Evolutionary conservation across 2,888 invertebrate genomes (phyloP), one percentile per base, ranked within the genome.

Genomic region (Fissipunctia ypsillon): DNA sequence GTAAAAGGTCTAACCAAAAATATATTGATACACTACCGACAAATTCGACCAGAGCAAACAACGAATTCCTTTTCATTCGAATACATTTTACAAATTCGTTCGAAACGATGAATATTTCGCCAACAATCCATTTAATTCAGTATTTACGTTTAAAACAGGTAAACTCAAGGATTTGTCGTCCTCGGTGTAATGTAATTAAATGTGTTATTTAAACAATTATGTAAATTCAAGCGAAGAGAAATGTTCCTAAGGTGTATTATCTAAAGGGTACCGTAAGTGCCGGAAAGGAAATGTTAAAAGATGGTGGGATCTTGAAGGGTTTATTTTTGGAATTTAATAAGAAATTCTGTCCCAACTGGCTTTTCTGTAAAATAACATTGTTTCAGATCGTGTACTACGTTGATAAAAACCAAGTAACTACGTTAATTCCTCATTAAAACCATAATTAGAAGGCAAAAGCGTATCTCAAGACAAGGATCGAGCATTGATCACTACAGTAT

Each of bases 151-250:
- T 82, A 83, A 88, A 87, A 75, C 89, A 89, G 89, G 90, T 90
- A 89, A 87, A 88, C 84, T 88, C 84, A 78, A 84, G 88, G 89
- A 89, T 90, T 90, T 89, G 88, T 90, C 87, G 88, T 86, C 83
- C 85, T 87, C 88, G 74, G 86, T 86, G 86, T 90, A 90, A 91
- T 89, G 89, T 90, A 91, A 91, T 91, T 90, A 90, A 90, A 91
- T 88, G 90, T 90, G 89, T 92, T 93, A 91, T 92, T 93, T 92
- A 91, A 91, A 91, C 91, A 93, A 93, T 93, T 92, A 92, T 92
- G 92, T 88, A 93, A 92, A 93, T 91, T 87, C 87, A 88, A 86
- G 89, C 83, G 81, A 80, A 85, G 82, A 81, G 88, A 89, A 91
- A 91, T 88, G 90, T 90, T 87, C 76, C 76, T 89, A 88, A 90